Evolutionary conservation across 2,797 vertebrate species (phyloP).

Genomic region (Scolopax rusticola): DNA sequence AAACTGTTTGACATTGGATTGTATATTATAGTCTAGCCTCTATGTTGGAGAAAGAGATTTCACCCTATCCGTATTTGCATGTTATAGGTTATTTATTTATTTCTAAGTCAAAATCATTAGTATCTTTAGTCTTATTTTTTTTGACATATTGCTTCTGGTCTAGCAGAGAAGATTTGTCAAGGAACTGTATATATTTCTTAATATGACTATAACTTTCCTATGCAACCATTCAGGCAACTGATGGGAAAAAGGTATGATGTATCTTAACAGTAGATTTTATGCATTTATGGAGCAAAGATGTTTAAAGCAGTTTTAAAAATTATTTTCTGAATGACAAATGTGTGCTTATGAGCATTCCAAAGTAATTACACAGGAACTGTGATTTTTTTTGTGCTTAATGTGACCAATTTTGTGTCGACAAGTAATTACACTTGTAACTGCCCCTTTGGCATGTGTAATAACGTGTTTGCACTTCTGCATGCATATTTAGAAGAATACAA

Average conservation of each 20-base stretch:
- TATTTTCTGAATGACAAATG: background rate
- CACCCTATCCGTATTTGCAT: fast-evolving
- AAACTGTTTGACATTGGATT: background rate
- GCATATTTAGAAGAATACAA: background rate
- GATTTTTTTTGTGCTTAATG: background rate
- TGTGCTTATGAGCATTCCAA: background rate
- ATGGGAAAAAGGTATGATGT: fast-evolving
- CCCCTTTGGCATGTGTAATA: background rate
- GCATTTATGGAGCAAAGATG: background rate
- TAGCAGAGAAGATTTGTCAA: background rate
- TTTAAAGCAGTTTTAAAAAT: background rate
- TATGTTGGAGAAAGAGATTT: background rate
- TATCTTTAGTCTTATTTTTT: background rate
- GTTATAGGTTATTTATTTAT: background rate
- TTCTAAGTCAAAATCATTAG: background rate
- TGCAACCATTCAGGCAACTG: background rate
- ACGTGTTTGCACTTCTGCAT: background rate
- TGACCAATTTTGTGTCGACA: background rate
- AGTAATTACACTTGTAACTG: background rate
- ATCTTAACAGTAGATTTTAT: background rate
- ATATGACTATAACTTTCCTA: background rate
- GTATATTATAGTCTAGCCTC: background rate
- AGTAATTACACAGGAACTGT: background rate
- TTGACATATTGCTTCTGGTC: background rate
- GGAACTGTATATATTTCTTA: background rate